These are phyloP conservation scores for Meganola albula DNA, from an alignment of 2,888 invertebrate genomes.

Conservation along the genomic window DNA sequence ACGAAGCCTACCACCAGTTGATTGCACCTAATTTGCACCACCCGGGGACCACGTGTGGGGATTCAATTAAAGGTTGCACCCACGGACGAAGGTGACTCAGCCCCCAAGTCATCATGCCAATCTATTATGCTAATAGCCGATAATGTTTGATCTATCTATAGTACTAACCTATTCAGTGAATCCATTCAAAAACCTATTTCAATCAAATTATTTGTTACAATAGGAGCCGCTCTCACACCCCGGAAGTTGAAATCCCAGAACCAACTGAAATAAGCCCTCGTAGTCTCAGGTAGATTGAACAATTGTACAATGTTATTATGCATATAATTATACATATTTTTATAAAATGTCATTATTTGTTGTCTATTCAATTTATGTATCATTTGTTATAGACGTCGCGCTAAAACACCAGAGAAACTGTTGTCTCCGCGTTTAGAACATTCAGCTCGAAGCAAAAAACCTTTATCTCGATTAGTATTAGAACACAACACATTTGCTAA, in stretches of 20 bases:
- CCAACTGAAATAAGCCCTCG: constrained; percentile 38
- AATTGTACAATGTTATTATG: background rate
- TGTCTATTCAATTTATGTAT: background rate
- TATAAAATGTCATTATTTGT: background rate
- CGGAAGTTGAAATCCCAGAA: constrained; percentile 47
- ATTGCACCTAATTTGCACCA: too few species aligned
- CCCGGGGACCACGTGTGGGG: too few species aligned
- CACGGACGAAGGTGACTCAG: too few species aligned
- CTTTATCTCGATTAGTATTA: constrained; percentile 59
- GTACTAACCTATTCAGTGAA: too few species aligned
- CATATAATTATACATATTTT: constrained; percentile 1
- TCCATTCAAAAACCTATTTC: too few species aligned
- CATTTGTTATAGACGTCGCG: constrained; percentile 56
- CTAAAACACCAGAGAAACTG: constrained; percentile 66
- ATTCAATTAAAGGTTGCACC: too few species aligned
- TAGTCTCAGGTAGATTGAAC: constrained; percentile 33
- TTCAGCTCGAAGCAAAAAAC: constrained; percentile 47
- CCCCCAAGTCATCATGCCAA: too few species aligned
- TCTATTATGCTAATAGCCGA: too few species aligned
- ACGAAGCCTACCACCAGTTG: too few species aligned
- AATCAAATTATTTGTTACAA: constrained; percentile 3
- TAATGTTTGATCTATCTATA: too few species aligned
- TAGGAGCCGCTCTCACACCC: constrained; percentile 57
- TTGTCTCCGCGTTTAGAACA: constrained; percentile 55
- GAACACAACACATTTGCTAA: constrained; percentile 66